A percentile compares a stretch with the other conserved stretches of the same genome.
These are phyloP conservation scores for Amphiprion clarkii DNA, from an alignment of 2,797 vertebrate genomes.

Conservation along the genomic window DNA sequence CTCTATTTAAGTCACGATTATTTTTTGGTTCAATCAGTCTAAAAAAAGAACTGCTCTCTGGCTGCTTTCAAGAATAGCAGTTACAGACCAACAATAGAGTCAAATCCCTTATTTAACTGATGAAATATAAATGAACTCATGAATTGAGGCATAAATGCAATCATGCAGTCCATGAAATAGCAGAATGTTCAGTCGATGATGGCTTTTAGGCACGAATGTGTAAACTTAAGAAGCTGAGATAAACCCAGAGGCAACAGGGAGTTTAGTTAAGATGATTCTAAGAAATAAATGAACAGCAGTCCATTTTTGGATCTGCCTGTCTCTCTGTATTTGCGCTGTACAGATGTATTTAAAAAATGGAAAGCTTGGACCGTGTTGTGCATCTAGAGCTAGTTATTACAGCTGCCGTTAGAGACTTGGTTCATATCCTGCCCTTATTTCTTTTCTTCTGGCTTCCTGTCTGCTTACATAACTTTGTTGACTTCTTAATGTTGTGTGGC, in stretches of 20 bases:
- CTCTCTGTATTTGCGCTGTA: neutral
- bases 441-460: constrained; percentile 8
- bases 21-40: constrained; percentile 59
- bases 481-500: constrained; percentile 10
- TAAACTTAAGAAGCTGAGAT: constrained; percentile 39
- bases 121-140: constrained; percentile 35
- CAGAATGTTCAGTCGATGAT: constrained; percentile 31
- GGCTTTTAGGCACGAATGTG: constrained; percentile 32
- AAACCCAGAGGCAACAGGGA: constrained; percentile 15
- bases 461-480: constrained; percentile 24
- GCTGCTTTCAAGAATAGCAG: constrained; percentile 59
- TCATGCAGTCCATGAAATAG: constrained; percentile 30
- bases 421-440: neutral
- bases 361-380: neutral
- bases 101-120: constrained; percentile 40
- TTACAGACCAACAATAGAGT: constrained; percentile 25
- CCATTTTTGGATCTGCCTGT: neutral
- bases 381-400: neutral
- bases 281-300: constrained; percentile 6
- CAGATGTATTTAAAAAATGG: constrained; percentile 1
- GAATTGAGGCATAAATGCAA: constrained; percentile 36
- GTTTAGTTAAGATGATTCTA: constrained; percentile 8
- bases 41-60: constrained; percentile 64
- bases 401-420: too few species aligned
- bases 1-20: constrained; percentile 75